These are phyloP conservation scores for Lytechinus pictus DNA, from an alignment of 35 echinoderm and acorn worm genomes.

Conservation along the genomic window DNA sequence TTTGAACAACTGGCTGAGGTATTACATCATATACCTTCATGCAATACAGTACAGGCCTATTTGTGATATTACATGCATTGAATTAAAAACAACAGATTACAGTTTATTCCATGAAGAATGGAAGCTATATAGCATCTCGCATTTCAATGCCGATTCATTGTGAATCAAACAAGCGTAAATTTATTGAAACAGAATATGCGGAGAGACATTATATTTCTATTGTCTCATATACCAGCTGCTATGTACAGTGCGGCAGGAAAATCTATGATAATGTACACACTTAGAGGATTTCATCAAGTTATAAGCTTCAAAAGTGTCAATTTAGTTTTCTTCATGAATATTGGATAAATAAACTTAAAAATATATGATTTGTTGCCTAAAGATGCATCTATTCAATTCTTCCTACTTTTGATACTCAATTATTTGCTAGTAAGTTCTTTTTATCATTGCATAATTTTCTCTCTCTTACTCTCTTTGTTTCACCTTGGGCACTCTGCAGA, in stretches of 20 bases:
- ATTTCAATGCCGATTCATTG: not conserved
- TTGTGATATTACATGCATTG: not conserved
- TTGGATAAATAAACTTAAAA: too few relatives aligned
- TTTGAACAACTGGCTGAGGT: not conserved
- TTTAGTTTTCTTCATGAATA: too few relatives aligned
- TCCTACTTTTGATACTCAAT: too few relatives aligned
- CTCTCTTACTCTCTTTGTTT: not conserved
- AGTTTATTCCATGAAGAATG: too few relatives aligned
- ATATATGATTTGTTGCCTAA: too few relatives aligned
- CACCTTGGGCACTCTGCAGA: not conserved
- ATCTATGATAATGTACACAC: too few relatives aligned
- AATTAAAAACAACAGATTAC: not conserved
- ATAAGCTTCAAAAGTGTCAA: too few relatives aligned
- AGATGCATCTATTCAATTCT: too few relatives aligned
- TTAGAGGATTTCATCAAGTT: too few relatives aligned
- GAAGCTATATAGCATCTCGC: too few relatives aligned
- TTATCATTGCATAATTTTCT: not conserved
- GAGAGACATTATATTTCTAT: not conserved
- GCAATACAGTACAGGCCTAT: not conserved
- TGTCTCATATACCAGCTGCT: too few relatives aligned
- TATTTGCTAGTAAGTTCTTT: not conserved
- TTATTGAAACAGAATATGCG: not conserved
- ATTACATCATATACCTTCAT: not conserved
- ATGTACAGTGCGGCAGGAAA: too few relatives aligned
- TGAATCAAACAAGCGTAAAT: not conserved